Conservation (phyloP, 2,113 vertebrate genomes). For the Piprites chloris region DNA sequence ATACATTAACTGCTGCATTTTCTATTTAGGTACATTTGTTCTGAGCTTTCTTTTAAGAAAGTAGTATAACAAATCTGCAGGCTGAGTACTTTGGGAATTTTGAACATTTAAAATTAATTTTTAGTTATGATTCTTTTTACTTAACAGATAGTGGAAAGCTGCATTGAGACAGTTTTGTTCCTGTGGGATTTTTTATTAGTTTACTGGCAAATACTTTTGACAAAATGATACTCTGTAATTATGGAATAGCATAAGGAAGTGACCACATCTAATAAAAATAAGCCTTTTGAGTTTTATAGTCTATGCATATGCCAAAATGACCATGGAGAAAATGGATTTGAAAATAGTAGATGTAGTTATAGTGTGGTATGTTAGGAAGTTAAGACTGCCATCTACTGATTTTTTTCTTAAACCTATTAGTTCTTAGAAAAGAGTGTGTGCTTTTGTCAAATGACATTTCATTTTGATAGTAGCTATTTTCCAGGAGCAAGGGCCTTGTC, state of each 20-base stretch:
- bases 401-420: slow-evolving; percentile 66
- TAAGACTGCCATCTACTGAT: slow-evolving; percentile 96
- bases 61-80: slow-evolving; percentile 7
- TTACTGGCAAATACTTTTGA: slow-evolving; percentile 39
- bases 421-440: slow-evolving; percentile 28
- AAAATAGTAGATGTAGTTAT: slow-evolving; percentile 6
- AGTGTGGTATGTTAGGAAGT: slow-evolving; percentile 72
- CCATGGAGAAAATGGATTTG: not conserved
- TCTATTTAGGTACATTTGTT: not conserved
- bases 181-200: not conserved
- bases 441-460: slow-evolving; percentile 71
- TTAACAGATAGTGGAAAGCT: not conserved
- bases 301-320: not conserved
- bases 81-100: not conserved
- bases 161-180: not conserved
- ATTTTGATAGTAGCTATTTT: slow-evolving; percentile 68
- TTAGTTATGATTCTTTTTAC: not conserved
- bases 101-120: not conserved
- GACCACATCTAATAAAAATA: slow-evolving; percentile 45
- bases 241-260: slow-evolving; percentile 29
- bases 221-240: slow-evolving; percentile 26
- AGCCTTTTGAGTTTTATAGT: slow-evolving; percentile 41
- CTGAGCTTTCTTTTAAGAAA: slow-evolving; percentile 14
- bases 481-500: slow-evolving; percentile 59
- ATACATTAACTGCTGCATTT: not conserved